Conservation (phyloP, 2,888 invertebrate species). For the Anagyrus pseudococci region DNA sequence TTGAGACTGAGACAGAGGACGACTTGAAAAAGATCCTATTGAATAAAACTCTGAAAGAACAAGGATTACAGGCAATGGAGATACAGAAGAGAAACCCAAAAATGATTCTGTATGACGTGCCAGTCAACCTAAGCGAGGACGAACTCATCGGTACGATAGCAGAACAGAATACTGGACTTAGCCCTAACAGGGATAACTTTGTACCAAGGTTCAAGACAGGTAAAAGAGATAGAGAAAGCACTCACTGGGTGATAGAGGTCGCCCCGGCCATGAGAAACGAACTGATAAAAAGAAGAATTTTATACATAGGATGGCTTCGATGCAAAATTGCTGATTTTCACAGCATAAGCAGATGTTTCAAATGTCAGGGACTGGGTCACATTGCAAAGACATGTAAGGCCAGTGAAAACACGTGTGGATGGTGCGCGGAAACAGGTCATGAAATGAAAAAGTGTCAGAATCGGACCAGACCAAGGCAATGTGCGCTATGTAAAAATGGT, state of each 20-base stretch:
- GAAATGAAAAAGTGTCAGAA: background rate
- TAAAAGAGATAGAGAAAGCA: slow-evolving; percentile 1
- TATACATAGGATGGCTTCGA: slow-evolving; percentile 28
- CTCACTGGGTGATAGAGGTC: slow-evolving; percentile 2
- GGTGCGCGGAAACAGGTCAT: background rate
- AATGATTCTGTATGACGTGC: background rate
- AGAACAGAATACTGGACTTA: background rate
- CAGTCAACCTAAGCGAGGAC: background rate
- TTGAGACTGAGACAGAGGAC: background rate
- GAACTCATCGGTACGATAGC: background rate
- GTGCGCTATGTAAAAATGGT: slow-evolving; percentile 6
- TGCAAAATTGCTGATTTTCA: slow-evolving; percentile 16
- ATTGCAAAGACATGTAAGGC: background rate
- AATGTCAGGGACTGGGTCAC: background rate
- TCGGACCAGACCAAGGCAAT: background rate
- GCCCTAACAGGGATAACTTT: background rate
- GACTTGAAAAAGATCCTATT: background rate
- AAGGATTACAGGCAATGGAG: background rate
- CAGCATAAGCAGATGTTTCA: background rate
- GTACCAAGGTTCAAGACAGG: slow-evolving; percentile 3
- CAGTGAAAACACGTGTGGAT: background rate
- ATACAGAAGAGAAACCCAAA: background rate
- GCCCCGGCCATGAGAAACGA: background rate
- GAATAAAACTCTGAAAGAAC: too few relatives aligned
- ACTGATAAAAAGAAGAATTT: background rate